Base-by-base conservation (phyloP, 1,140 invertebrate species). In the Oreohelix idahoensis region DNA sequence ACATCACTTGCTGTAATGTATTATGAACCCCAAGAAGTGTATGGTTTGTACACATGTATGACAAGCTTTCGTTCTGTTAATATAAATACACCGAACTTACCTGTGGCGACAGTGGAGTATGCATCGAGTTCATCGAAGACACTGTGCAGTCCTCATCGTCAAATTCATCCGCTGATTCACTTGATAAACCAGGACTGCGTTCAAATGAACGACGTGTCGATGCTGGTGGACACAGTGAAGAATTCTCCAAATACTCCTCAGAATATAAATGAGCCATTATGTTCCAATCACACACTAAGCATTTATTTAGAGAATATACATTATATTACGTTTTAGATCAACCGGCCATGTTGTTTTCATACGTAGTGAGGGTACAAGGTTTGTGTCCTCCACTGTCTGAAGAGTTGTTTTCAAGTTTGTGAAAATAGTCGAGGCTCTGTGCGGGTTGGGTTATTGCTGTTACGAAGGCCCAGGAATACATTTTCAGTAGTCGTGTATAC, bases 61-160 rank as follows among this genome's bases (percentile, higher is more conserved):
- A n/a, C n/a, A n/a, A n/a, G n/a, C n/a, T n/a, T n/a, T n/a, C n/a
- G n/a, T n/a, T n/a, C n/a, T n/a, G n/a, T n/a, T n/a, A n/a, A n/a
- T n/a, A n/a, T 5, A 45, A 45, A 45, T 45, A 15, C 42, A 23
- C 32, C 1, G 23, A 32, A 76, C 74, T 49, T 76, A 76, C 74
- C 74, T 76, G 74, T 29, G 74, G 74, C 45, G 74, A 76, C 74
- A 76, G 45, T n/a, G 74, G 74, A 1, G 20, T 76, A 15, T 32
- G 42, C 32, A 53, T 13, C n/a, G 29, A 35, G n/a, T 51, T 76
- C 74, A 76, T 53, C 29, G 74, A 76, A 35, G 74, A 53, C n/a
- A 76, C 74, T 32, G 45, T 76, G 74, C 74, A 53, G 53, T 23
- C 42, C 0, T 76, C 74, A 13, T 76, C 74, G 29, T 45, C 39